Conservation (phyloP, 1,140 invertebrate genomes). For the Campoletis sonorensis region DNA sequence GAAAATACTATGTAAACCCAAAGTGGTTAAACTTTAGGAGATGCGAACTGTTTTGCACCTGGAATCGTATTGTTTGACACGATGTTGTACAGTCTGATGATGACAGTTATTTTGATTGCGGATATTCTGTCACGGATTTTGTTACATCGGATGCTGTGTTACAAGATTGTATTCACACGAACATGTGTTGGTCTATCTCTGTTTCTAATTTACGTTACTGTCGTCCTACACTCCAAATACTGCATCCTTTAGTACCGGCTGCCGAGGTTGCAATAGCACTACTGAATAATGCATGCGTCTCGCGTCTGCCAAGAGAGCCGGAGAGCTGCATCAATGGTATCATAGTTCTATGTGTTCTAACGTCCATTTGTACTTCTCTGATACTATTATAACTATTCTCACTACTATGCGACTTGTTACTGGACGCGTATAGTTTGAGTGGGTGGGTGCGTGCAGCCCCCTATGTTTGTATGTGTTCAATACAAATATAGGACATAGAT, state of each 20-base stretch:
- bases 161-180: too few relatives aligned
- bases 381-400: neutral
- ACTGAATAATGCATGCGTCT: neutral
- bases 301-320: neutral
- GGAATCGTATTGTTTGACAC: too few relatives aligned
- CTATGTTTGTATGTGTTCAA: too few relatives aligned
- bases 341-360: neutral
- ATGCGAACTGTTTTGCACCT: too few relatives aligned
- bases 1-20: too few relatives aligned
- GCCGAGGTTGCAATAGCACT: neutral
- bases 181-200: neutral
- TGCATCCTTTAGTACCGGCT: neutral
- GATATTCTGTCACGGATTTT: too few relatives aligned
- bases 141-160: too few relatives aligned
- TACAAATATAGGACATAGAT: too few relatives aligned
- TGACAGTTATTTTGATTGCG: too few relatives aligned
- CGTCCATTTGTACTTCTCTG: conserved; percentile 2
- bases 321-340: neutral
- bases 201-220: neutral
- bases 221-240: neutral
- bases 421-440: neutral
- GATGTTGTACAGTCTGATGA: too few relatives aligned
- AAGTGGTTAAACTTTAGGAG: too few relatives aligned
- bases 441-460: neutral
- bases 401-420: neutral